Conservation (phyloP, 2,797 vertebrate species). For the Carapus acus region DNA sequence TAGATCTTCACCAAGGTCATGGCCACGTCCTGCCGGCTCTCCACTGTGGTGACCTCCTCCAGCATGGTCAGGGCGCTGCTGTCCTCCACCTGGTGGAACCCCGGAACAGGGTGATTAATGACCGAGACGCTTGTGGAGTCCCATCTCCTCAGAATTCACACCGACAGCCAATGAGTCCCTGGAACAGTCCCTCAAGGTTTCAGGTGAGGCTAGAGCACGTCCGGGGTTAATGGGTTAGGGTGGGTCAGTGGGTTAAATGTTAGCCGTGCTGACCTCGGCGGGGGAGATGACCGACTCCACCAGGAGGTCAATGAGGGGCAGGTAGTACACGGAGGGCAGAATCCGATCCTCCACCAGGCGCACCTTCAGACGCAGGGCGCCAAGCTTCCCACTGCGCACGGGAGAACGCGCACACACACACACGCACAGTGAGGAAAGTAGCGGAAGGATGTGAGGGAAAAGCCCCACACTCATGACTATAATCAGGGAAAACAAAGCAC, state of each 20-base stretch:
- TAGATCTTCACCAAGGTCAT: slow-evolving; percentile 91
- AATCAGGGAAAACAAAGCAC: no score
- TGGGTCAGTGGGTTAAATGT: not conserved
- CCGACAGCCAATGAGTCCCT: no score
- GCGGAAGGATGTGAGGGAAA: no score
- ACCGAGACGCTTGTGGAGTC: no score
- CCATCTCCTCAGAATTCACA: no score
- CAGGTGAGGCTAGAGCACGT: no score
- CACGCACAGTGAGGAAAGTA: no score
- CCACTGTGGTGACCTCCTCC: slow-evolving; percentile 82
- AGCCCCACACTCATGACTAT: no score
- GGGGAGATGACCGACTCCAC: slow-evolving; percentile 77
- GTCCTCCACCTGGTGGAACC: slow-evolving; percentile 68
- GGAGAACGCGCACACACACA: slow-evolving; percentile 2
- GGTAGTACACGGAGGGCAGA: slow-evolving; percentile 78
- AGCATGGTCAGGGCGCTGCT: slow-evolving; percentile 78
- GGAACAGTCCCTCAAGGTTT: no score
- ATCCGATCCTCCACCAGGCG: slow-evolving; percentile 81
- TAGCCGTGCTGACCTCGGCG: slow-evolving; percentile 68
- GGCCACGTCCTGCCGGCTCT: slow-evolving; percentile 86
- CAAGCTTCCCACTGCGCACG: slow-evolving; percentile 77
- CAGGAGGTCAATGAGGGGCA: slow-evolving; percentile 82
- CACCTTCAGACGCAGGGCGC: slow-evolving; percentile 83
- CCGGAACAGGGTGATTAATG: no score
- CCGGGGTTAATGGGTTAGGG: no score